Evolutionary conservation across 2,888 invertebrate genomes (phyloP).

Genomic region (Acleris holmiana): DNA sequence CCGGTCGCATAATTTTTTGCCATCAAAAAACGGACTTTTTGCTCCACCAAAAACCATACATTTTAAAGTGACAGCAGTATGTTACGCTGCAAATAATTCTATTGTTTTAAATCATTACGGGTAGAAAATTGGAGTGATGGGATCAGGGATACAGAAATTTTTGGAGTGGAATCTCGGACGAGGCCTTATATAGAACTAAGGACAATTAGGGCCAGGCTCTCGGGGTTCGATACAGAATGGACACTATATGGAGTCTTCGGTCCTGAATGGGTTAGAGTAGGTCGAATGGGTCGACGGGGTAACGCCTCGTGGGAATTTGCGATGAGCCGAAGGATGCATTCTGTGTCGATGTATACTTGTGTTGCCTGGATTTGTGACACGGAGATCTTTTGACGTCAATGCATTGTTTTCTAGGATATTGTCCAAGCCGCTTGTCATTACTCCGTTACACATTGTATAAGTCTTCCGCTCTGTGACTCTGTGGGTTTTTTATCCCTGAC

Average conservation of each 20-base stretch:
- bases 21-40: slow-evolving; percentile 26
- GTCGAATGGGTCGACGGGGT: slow-evolving; percentile 49
- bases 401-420: neutral
- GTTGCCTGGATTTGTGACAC: neutral
- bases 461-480: too few species aligned
- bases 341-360: neutral
- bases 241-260: neutral
- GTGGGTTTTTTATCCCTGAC: too few species aligned
- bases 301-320: slow-evolving; percentile 47
- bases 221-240: too few species aligned
- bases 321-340: slow-evolving; percentile 3
- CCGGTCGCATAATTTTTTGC: slow-evolving; percentile 21
- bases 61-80: slow-evolving; percentile 31
- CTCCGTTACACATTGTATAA: too few species aligned
- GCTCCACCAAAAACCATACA: slow-evolving; percentile 24
- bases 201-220: neutral
- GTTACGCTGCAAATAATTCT: slow-evolving; percentile 45
- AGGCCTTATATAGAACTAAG: slow-evolving; percentile 53
- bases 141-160: slow-evolving; percentile 28
- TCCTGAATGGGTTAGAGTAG: slow-evolving; percentile 44
- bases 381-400: neutral
- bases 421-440: too few species aligned
- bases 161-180: slow-evolving; percentile 52
- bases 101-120: slow-evolving; percentile 50
- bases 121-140: slow-evolving; percentile 38